Conservation (phyloP, 2,113 vertebrate genomes). For the Chaenocephalus aceratus region DNA sequence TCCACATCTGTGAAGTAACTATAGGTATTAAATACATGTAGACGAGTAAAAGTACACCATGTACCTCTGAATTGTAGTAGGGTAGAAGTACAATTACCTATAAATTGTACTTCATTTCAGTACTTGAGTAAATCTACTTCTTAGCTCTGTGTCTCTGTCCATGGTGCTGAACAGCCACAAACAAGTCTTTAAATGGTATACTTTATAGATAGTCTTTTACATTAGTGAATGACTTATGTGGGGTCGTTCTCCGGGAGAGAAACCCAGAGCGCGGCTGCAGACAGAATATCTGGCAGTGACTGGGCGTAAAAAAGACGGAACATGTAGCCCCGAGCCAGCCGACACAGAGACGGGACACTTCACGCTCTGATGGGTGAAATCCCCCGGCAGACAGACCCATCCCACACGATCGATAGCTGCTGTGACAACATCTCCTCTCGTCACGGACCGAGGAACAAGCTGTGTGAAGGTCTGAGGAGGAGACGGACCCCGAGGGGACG, state of each 20-base stretch:
- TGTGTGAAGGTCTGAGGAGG: conserved; percentile 77
- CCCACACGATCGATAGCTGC: conserved; percentile 77
- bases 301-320: conserved; percentile 45
- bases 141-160: no score
- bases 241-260: conserved; percentile 7
- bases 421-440: conserved; percentile 75
- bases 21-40: no score
- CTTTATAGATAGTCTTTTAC: not conserved
- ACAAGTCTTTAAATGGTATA: not conserved
- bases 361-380: conserved; percentile 70
- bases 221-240: conserved; percentile 3
- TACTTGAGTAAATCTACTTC: no score
- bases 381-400: conserved; percentile 74
- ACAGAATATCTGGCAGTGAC: conserved; percentile 35
- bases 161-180: no score
- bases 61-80: no score
- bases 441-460: conserved; percentile 78
- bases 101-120: no score
- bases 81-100: no score
- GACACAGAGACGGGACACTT: conserved; percentile 64
- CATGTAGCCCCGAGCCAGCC: conserved; percentile 59
- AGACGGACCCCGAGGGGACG: conserved; percentile 74
- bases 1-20: no score
- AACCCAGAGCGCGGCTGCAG: conserved; percentile 27
- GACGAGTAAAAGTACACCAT: no score